Evolutionary conservation across 2,113 vertebrate species (phyloP).

Genomic region (Myiagra hebetior): DNA sequence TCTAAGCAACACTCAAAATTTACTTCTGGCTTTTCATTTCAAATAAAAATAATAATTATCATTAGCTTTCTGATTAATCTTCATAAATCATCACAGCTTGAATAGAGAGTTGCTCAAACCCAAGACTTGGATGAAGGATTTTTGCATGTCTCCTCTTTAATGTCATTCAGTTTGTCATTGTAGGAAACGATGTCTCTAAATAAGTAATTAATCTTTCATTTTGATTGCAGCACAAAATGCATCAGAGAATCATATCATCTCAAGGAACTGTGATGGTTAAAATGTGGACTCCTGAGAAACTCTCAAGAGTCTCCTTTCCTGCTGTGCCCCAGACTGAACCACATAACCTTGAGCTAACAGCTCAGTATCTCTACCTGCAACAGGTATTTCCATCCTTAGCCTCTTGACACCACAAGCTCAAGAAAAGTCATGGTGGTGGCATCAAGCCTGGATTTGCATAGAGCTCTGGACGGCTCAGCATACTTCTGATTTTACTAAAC

Average conservation of each 20-base stretch:
- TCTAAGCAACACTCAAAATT: background rate
- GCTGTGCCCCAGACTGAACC: background rate
- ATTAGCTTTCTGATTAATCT: background rate
- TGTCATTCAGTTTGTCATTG: background rate
- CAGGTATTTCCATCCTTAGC: background rate
- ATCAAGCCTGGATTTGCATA: background rate
- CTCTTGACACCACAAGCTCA: background rate
- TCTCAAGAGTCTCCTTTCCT: background rate
- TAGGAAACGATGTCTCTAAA: background rate
- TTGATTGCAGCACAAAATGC: background rate
- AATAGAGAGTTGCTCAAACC: background rate
- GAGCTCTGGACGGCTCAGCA: background rate
- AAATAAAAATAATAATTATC: slow-evolving; percentile 13
- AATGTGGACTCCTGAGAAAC: background rate
- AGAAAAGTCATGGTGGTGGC: background rate
- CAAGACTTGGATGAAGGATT: background rate
- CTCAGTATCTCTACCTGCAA: background rate
- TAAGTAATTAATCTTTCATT: background rate
- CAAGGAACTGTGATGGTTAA: background rate
- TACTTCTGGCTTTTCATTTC: background rate
- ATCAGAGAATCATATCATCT: background rate
- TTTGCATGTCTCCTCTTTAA: background rate
- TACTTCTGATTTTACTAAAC: background rate
- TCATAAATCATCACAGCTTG: background rate
- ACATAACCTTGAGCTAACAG: background rate